Evolutionary conservation across 2,797 vertebrate species (phyloP).

Genomic region (Phoeniculus purpureus): DNA sequence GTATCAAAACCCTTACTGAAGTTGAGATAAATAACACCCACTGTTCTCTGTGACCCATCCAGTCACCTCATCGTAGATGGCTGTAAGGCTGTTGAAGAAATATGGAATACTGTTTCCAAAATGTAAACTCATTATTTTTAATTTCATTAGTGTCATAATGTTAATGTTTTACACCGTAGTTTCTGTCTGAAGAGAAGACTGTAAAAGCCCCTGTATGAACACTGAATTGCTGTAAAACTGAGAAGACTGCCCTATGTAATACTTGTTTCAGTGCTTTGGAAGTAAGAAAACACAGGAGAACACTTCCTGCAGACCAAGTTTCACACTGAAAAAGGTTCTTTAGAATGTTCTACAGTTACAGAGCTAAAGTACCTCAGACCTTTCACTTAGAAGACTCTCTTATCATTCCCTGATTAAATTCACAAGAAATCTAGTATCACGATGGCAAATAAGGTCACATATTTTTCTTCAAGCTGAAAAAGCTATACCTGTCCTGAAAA

Average conservation of each 20-base stretch:
- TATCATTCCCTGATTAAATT: background rate
- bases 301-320: background rate
- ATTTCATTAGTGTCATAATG: background rate
- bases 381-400: background rate
- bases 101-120: background rate
- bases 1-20: background rate
- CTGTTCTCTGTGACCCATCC: background rate
- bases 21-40: background rate
- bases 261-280: background rate
- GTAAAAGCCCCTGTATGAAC: background rate
- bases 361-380: background rate
- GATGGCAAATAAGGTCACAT: background rate
- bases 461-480: background rate
- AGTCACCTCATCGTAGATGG: background rate
- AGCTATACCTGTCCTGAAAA: background rate
- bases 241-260: background rate
- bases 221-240: background rate
- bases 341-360: background rate
- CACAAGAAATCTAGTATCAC: background rate
- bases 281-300: slow-evolving; percentile 3
- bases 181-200: background rate
- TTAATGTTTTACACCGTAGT: background rate
- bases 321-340: background rate
- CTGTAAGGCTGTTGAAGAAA: background rate
- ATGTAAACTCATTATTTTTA: background rate